Percentiles rank a stretch among this genome's conserved stretches.
Conservation (phyloP, 2,797 vertebrate genomes). For the Ctenopoma kingsleyae region DNA sequence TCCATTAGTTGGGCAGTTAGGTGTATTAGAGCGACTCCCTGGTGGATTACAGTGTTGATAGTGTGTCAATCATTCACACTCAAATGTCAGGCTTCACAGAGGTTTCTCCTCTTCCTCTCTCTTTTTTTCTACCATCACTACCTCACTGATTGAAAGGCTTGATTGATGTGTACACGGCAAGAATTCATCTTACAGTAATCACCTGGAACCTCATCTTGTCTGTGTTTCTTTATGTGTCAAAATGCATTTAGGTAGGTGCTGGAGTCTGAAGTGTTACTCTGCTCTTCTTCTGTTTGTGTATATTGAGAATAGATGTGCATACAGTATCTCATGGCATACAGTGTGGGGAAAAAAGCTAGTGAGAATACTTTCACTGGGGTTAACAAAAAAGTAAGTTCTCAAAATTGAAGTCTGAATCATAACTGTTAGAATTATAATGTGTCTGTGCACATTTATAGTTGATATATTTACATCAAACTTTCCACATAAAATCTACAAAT, state of each 20-base stretch:
- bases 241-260: constrained; percentile 6
- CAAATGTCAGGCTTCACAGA: constrained; percentile 16
- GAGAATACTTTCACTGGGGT: neutral
- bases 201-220: constrained; percentile 7
- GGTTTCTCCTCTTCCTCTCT: constrained; percentile 11
- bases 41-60: constrained; percentile 61
- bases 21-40: constrained; percentile 59
- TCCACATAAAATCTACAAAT: too few relatives aligned
- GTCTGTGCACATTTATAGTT: neutral
- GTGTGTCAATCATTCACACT: constrained; percentile 63
- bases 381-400: neutral
- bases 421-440: neutral
- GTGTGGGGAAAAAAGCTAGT: neutral
- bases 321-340: neutral
- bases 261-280: neutral
- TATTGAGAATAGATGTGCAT: neutral
- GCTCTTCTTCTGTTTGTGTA: neutral
- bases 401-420: neutral
- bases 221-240: constrained; percentile 15
- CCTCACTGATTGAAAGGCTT: constrained; percentile 31
- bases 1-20: constrained; percentile 64
- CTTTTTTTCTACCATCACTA: constrained; percentile 16
- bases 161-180: constrained; percentile 24
- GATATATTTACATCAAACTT: neutral
- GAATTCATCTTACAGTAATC: constrained; percentile 35